Percentiles rank a stretch among this genome's conserved stretches.
These are phyloP conservation scores for Drosophila suzukii DNA, from an alignment of 1,140 invertebrate species.

Conservation along the genomic window DNA sequence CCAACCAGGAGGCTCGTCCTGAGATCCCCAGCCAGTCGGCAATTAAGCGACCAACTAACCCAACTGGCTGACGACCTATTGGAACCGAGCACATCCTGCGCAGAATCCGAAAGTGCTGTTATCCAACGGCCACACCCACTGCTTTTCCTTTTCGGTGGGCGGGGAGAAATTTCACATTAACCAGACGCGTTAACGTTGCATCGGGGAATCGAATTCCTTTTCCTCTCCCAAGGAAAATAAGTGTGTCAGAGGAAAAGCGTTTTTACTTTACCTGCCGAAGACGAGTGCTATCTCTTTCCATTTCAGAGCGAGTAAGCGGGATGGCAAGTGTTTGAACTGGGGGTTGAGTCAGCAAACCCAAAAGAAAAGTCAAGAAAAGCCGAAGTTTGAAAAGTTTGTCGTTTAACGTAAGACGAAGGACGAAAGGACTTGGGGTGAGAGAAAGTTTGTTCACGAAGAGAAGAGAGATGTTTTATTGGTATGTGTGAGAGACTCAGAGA, in stretches of 20 bases:
- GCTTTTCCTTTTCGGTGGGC: neutral
- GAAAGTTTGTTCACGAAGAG: slow-evolving; percentile 36
- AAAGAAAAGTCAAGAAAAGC: slow-evolving; percentile 34
- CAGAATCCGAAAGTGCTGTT: slow-evolving; percentile 57
- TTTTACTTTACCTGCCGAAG: slow-evolving; percentile 59
- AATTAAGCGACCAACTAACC: slow-evolving; percentile 64
- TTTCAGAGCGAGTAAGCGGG: slow-evolving; percentile 29
- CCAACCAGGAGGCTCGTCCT: slow-evolving; percentile 70
- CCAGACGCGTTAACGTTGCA: slow-evolving; percentile 65
- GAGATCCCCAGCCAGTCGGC: slow-evolving; percentile 51
- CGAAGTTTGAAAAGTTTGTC: slow-evolving; percentile 58
- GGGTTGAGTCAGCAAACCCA: slow-evolving; percentile 62
- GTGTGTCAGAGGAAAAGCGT: slow-evolving; percentile 67
- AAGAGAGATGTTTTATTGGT: neutral
- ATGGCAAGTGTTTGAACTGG: slow-evolving; percentile 46
- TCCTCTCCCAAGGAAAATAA: slow-evolving; percentile 36
- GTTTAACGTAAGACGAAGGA: slow-evolving; percentile 43
- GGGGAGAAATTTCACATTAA: slow-evolving; percentile 52
- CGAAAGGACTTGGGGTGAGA: slow-evolving; percentile 26
- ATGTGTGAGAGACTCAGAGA: slow-evolving; percentile 31
- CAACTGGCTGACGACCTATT: slow-evolving; percentile 64
- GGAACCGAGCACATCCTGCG: slow-evolving; percentile 68
- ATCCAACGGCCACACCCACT: slow-evolving; percentile 62
- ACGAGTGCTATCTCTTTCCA: slow-evolving; percentile 40
- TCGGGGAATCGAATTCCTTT: slow-evolving; percentile 17